Evolutionary conservation across 2,797 vertebrate species (phyloP).

Genomic region (Cynodonichthys magdalenae): DNA sequence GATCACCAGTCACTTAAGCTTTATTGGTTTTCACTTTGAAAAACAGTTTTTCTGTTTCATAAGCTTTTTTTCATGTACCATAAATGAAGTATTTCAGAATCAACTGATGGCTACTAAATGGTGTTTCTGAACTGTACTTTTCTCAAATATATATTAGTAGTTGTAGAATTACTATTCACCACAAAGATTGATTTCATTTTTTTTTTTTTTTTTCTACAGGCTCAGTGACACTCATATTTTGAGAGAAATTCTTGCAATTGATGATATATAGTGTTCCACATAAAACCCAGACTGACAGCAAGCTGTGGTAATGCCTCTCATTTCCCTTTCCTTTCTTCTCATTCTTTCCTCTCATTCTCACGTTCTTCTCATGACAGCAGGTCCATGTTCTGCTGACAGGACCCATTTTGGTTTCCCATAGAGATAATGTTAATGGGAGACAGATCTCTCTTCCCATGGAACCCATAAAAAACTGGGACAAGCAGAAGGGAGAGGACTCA

Average conservation of each 20-base stretch:
- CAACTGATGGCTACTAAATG: neutral
- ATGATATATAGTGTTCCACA: slow-evolving; percentile 52
- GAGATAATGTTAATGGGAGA: slow-evolving; percentile 69
- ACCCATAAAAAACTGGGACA: slow-evolving; percentile 31
- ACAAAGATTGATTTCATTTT: slow-evolving; percentile 15
- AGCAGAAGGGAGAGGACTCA: slow-evolving; percentile 22
- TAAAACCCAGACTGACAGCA: slow-evolving; percentile 40
- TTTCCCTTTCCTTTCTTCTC: slow-evolving; percentile 26
- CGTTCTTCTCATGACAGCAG: slow-evolving; percentile 57
- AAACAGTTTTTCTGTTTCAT: too few relatives aligned
- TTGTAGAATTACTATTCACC: neutral
- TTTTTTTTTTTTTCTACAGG: neutral
- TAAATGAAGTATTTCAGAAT: too few relatives aligned
- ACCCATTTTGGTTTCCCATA: slow-evolving; percentile 56
- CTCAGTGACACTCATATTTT: slow-evolving; percentile 21
- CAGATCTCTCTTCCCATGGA: slow-evolving; percentile 45
- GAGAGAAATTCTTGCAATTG: slow-evolving; percentile 34
- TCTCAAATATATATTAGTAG: slow-evolving; percentile 7
- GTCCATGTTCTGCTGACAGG: slow-evolving; percentile 67
- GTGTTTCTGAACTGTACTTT: slow-evolving; percentile 2
- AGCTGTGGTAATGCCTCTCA: slow-evolving; percentile 32
- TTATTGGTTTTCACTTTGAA: too few relatives aligned
- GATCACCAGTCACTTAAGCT: too few relatives aligned
- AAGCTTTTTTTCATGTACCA: too few relatives aligned
- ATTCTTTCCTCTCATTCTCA: slow-evolving; percentile 42